Evolutionary conservation across 1,140 invertebrate genomes (phyloP).

Genomic region (Dreissena rostriformis): DNA sequence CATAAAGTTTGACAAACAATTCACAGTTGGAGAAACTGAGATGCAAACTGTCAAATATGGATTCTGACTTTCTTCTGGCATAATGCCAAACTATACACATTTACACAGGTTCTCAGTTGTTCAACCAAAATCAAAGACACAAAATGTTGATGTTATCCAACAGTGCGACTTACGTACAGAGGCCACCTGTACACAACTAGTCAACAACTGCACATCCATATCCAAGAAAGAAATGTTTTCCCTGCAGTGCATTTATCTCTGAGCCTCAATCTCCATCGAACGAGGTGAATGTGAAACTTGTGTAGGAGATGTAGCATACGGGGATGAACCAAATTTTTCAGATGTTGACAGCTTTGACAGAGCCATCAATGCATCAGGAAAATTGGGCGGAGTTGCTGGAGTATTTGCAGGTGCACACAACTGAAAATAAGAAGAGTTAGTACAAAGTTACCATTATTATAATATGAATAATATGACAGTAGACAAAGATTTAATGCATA

Average conservation of each 20-base stretch:
- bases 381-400: constrained; percentile 78
- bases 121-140: not conserved
- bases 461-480: too few relatives aligned
- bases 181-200: not conserved
- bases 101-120: not conserved
- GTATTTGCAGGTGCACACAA: constrained; percentile 78
- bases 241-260: constrained; percentile 63
- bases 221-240: constrained; percentile 41
- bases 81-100: not conserved
- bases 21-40: too few relatives aligned
- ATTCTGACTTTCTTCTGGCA: not conserved
- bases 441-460: too few relatives aligned
- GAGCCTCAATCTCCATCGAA: constrained; percentile 75
- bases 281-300: constrained; percentile 76
- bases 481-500: too few relatives aligned
- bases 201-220: not conserved
- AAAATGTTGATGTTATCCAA: constrained; percentile 10
- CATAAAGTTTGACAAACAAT: too few relatives aligned
- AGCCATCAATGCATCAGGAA: constrained; percentile 77
- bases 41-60: too few relatives aligned
- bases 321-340: constrained; percentile 74
- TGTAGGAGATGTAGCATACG: constrained; percentile 71
- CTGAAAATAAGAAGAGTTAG: constrained; percentile 60
- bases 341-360: constrained; percentile 77
- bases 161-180: not conserved